Base-by-base conservation (phyloP, 2,113 vertebrate genomes). In the Prolemur simus region DNA sequence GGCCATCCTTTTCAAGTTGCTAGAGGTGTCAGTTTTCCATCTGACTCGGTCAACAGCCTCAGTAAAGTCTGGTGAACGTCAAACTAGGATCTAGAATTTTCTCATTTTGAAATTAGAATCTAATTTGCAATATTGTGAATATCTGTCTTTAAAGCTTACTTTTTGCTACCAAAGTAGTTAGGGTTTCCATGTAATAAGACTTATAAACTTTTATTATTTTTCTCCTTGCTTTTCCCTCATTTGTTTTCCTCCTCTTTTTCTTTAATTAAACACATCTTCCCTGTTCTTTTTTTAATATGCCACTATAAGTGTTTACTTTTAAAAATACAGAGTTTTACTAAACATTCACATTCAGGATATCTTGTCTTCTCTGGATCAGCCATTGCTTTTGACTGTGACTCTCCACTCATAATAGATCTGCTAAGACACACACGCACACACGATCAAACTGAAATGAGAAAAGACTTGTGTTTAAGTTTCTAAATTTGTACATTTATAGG, bases 141-240 rank as follows among this genome's bases (percentile, higher is more conserved):
- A 96, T 14, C 37, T 77, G 37, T n/a, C 45, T 88, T 37, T 82
- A 71, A 95, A 84, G 25, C 66, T 64, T 77, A 10, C 37, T 45
- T 89, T 96, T 94, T 96, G 14, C 49, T 97, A 32, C 60, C 27
- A 94, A 63, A 94, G 23, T 23, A 85, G 20, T 89, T 96, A 29
- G 17, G 23, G 34, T 89, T 95, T 93, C 54, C 37, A 23, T 87
- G 7, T 84, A 68, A 54, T 69, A 84, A 71, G 21, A 80, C 56
- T 69, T 87, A 39, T 0, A 42, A 34, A 29, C 42, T 58, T 73
- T 64, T 60, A 85, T 54, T 87, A 54, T 87, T 92, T 94, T 89
- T 87, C 37, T 34, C 9, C 6, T 78, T 83, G 14, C 0, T 42
- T 87, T 92, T 29, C 23, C 4, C 5, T 34, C 87, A 49, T 76